A percentile compares a stretch with the other conserved stretches of the same genome.
Conservation (phyloP, 2,888 invertebrate species). For the Dasypolia templi region DNA sequence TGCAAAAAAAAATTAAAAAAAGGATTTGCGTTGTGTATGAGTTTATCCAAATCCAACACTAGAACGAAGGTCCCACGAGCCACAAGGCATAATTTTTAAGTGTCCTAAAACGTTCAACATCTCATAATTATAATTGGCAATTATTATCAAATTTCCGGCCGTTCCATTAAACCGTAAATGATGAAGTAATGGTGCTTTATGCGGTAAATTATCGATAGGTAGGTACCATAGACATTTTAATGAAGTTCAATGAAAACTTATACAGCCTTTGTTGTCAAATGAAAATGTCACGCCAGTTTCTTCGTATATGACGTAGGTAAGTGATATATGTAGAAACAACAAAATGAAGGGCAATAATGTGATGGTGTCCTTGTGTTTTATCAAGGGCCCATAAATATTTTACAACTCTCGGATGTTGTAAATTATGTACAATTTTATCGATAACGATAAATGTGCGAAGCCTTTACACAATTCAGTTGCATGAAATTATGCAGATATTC, state of each 20-base stretch:
- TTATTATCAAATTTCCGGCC: constrained; percentile 64
- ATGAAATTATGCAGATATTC: background rate
- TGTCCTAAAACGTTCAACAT: constrained; percentile 29
- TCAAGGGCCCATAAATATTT: constrained; percentile 33
- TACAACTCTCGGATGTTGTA: constrained; percentile 45
- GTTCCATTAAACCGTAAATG: constrained; percentile 66
- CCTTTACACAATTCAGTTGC: background rate
- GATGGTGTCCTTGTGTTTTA: constrained; percentile 20
- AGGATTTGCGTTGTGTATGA: too few relatives aligned
- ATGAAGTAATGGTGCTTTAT: constrained; percentile 64
- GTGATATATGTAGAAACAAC: background rate
- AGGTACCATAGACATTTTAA: background rate
- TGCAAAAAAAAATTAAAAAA: background rate
- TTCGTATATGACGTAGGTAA: background rate
- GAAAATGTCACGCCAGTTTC: constrained; percentile 10
- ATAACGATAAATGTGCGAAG: constrained; percentile 35
- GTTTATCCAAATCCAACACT: background rate
- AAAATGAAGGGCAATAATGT: background rate
- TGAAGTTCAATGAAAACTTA: too few relatives aligned
- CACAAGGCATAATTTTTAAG: constrained; percentile 37
- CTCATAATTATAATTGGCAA: constrained; percentile 57
- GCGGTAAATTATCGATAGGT: constrained; percentile 45
- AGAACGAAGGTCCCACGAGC: background rate
- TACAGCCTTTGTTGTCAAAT: constrained; percentile 33
- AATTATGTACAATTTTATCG: constrained; percentile 46